Evolutionary conservation across 2,797 vertebrate species (phyloP).

Genomic region (Chloroceryle inda): DNA sequence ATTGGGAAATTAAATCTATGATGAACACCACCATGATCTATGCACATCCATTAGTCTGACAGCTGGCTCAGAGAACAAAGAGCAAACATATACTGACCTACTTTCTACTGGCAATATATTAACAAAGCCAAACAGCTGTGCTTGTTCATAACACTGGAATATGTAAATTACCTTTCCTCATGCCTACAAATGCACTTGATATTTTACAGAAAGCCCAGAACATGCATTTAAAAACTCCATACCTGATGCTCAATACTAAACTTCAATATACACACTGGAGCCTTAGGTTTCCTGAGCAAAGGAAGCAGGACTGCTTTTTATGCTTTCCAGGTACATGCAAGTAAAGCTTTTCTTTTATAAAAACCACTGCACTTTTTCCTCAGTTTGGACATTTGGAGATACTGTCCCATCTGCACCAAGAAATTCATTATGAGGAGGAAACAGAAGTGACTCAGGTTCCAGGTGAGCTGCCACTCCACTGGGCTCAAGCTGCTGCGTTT

Average conservation of each 20-base stretch:
- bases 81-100: constrained; percentile 40
- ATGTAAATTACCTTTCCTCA: neutral
- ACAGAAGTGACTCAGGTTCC: neutral
- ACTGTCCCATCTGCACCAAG: neutral
- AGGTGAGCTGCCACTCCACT: neutral
- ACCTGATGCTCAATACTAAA: neutral
- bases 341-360: neutral
- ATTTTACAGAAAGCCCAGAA: neutral
- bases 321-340: neutral
- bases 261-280: neutral
- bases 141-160: constrained; percentile 1
- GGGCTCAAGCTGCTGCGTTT: neutral
- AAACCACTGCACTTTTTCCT: neutral
- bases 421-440: neutral
- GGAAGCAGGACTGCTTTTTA: neutral
- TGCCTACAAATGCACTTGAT: neutral
- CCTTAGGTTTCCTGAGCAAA: neutral
- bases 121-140: constrained; percentile 22
- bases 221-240: neutral
- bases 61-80: constrained; percentile 6
- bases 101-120: constrained; percentile 32
- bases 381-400: neutral
- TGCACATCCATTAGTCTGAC: neutral
- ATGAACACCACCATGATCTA: fast-evolving
- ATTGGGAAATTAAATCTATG: neutral